phyloP scores from a whole-genome alignment of 64 coral and sea anemone genomes.

The Anthopleura sola region DNA sequence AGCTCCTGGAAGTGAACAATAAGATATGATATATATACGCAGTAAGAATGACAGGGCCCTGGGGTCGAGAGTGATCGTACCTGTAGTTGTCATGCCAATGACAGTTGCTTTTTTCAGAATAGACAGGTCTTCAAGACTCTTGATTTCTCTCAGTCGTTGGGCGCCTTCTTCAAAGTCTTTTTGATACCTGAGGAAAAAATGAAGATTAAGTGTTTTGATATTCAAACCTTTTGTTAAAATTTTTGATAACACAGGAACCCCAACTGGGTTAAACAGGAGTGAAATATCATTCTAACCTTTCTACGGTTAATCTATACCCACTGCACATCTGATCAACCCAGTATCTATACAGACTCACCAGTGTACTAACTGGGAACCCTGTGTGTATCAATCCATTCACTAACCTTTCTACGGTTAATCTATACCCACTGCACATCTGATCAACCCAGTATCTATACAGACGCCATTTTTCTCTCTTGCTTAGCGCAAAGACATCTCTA shows the following conservation, averaged over 20 bases:
- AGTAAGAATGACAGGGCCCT: not conserved
- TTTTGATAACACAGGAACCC: too few relatives aligned
- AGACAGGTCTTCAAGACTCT: constrained; percentile 62
- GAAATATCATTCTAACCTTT: not conserved
- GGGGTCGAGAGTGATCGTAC: not conserved
- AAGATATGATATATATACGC: not conserved
- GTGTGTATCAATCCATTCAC: not conserved
- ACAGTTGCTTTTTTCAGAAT: constrained; percentile 68
- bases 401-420: constrained; percentile 15
- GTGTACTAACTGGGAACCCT: not conserved
- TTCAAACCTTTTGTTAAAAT: too few relatives aligned
- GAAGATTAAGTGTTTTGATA: too few relatives aligned
- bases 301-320: constrained; percentile 26
- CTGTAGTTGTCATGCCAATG: constrained; percentile 90
- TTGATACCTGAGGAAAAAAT: constrained; percentile 9
- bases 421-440: constrained; percentile 31
- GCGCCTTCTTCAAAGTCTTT: constrained; percentile 45
- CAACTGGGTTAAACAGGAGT: too few relatives aligned
- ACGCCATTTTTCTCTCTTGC: constrained; percentile 56
- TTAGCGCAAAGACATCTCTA: constrained; percentile 19
- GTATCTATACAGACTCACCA: constrained; percentile 74
- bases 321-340: constrained; percentile 44
- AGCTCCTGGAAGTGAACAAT: constrained; percentile 35
- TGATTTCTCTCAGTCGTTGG: constrained; percentile 48
- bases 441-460: constrained; percentile 73